Percentiles rank a stretch among this genome's conserved stretches.
Evolutionary conservation across 2,888 invertebrate genomes (phyloP).

Genomic region (Strigamia transsilvanica): DNA sequence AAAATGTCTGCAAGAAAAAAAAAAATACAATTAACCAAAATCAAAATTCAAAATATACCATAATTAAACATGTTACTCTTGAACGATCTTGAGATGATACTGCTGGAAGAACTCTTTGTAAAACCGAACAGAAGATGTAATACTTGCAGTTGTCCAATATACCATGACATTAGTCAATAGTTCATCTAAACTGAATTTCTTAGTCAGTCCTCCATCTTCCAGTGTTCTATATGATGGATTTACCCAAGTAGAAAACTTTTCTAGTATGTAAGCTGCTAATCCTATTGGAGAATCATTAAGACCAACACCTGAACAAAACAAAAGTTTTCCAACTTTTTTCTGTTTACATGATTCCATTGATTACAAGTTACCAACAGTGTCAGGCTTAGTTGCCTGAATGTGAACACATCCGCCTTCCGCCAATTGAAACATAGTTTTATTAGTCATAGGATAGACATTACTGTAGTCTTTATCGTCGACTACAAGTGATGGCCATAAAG

Average conservation of each 20-base stretch:
- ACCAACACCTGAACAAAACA: conserved; percentile 70
- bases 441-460: conserved; percentile 60
- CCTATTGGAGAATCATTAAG: conserved; percentile 82
- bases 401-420: conserved; percentile 71
- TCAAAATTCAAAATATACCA: conserved; percentile 2
- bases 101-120: conserved; percentile 53
- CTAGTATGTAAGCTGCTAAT: conserved; percentile 86
- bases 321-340: too few species aligned
- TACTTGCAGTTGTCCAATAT: conserved; percentile 75
- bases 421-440: conserved; percentile 60
- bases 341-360: too few species aligned
- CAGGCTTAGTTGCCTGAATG: conserved; percentile 86
- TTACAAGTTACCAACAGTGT: conserved; percentile 75
- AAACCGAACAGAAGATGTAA: conserved; percentile 55
- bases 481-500: conserved; percentile 59
- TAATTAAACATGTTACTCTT: not conserved
- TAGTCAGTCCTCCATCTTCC: conserved; percentile 73
- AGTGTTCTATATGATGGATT: conserved; percentile 67
- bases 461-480: conserved; percentile 59
- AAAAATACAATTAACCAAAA: not conserved
- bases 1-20: conserved; percentile 70
- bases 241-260: conserved; percentile 85
- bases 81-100: not conserved
- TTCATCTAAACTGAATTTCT: conserved; percentile 75
- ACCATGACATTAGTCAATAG: conserved; percentile 81